phyloP scores from a whole-genome alignment of 2,113 vertebrate species.

The Scomber colias region DNA sequence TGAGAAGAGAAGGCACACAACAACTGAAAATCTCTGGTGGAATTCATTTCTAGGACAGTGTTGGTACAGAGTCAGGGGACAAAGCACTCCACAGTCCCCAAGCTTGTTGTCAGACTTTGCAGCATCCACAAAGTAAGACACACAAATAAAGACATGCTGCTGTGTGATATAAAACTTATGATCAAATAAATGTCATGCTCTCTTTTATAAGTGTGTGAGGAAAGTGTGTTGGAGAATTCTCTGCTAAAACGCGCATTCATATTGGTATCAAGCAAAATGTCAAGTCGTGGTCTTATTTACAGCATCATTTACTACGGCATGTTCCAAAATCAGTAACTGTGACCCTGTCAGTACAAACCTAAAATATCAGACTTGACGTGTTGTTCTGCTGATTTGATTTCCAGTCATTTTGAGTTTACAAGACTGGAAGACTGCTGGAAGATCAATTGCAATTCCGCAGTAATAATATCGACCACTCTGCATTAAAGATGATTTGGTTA shows the following conservation, averaged over 20 bases:
- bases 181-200: slow-evolving; percentile 11
- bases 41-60: slow-evolving; percentile 37
- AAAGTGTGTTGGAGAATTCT: not conserved
- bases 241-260: not conserved
- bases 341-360: not conserved
- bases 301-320: not conserved
- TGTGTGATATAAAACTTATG: slow-evolving; percentile 10
- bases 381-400: not conserved
- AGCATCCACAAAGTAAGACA: slow-evolving; percentile 28
- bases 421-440: not conserved
- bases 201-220: not conserved
- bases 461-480: not conserved
- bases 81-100: not conserved
- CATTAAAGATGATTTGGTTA: not conserved
- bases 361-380: not conserved
- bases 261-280: not conserved
- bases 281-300: not conserved
- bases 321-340: not conserved
- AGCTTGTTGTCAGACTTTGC: slow-evolving; percentile 34
- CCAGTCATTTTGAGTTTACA: not conserved
- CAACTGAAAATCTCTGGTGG: slow-evolving; percentile 28
- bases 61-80: slow-evolving; percentile 21
- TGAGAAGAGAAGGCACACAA: slow-evolving; percentile 7
- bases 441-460: not conserved
- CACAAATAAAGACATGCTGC: slow-evolving; percentile 4